phyloP scores from a whole-genome alignment of 2,888 invertebrate genomes.

The Anorthoa munda region DNA sequence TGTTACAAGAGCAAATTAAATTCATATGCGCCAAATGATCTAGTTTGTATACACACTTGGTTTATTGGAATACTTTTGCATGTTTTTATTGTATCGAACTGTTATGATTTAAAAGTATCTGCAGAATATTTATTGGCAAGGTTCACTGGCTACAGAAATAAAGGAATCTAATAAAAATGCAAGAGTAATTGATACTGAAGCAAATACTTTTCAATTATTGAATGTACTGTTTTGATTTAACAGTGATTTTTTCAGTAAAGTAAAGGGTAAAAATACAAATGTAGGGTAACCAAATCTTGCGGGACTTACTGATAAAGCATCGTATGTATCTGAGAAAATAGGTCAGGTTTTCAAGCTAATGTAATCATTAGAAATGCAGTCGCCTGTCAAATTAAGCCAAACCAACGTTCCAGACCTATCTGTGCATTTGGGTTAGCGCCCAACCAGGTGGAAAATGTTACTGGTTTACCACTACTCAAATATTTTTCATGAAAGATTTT shows the following conservation, averaged over 20 bases:
- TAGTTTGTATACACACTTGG: constrained; percentile 60
- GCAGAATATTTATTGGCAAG: constrained; percentile 14
- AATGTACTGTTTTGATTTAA: constrained; percentile 16
- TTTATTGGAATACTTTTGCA: constrained; percentile 31
- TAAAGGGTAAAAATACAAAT: neutral
- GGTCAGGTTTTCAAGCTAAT: constrained; percentile 40
- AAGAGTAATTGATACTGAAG: neutral
- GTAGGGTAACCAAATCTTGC: constrained; percentile 19
- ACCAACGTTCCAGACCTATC: constrained; percentile 20
- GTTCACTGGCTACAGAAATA: neutral
- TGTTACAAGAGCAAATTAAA: constrained; percentile 80
- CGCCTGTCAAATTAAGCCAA: constrained; percentile 46
- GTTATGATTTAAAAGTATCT: constrained; percentile 14
- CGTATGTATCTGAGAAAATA: constrained; percentile 7
- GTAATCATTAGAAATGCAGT: constrained; percentile 41
- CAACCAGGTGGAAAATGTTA: constrained; percentile 14
- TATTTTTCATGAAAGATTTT: neutral
- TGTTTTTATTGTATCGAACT: constrained; percentile 25
- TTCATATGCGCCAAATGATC: constrained; percentile 81
- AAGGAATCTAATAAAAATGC: constrained; percentile 7
- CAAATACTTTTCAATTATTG: constrained; percentile 11
- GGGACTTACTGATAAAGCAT: neutral
- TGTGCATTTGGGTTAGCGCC: constrained; percentile 43
- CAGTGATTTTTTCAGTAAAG: neutral
- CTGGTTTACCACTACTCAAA: neutral